Evolutionary conservation across 2,888 invertebrate species (phyloP).

Genomic region (Lasioglossum marginatum): DNA sequence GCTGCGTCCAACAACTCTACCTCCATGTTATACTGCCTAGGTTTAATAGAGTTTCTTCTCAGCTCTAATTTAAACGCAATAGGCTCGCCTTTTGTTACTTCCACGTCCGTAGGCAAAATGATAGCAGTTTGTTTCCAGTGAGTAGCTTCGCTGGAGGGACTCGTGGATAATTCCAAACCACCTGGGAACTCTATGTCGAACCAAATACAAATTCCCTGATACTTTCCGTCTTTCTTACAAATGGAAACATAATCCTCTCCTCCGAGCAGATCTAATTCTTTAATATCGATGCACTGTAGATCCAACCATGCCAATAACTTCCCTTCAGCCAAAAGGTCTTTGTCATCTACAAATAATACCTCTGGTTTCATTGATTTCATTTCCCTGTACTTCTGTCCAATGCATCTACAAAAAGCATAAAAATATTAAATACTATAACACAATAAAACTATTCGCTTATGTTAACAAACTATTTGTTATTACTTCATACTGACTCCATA

Average conservation of each 20-base stretch:
- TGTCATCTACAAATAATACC: slow-evolving; percentile 86
- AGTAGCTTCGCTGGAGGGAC: slow-evolving; percentile 86
- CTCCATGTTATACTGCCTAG: slow-evolving; percentile 89
- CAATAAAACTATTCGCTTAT: neutral
- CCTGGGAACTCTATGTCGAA: slow-evolving; percentile 91
- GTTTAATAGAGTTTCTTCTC: slow-evolving; percentile 85
- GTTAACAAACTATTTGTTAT: slow-evolving; percentile 32
- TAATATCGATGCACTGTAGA: slow-evolving; percentile 87
- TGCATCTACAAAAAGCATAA: slow-evolving; percentile 76
- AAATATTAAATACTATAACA: neutral
- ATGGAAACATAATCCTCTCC: slow-evolving; percentile 86
- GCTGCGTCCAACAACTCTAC: slow-evolving; percentile 90
- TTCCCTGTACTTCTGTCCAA: slow-evolving; percentile 88
- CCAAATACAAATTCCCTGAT: slow-evolving; percentile 93
- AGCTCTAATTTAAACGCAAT: slow-evolving; percentile 89
- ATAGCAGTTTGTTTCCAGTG: slow-evolving; percentile 92
- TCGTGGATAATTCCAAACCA: slow-evolving; percentile 86
- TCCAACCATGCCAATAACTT: slow-evolving; percentile 89
- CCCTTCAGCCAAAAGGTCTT: slow-evolving; percentile 88
- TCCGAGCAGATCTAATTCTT: slow-evolving; percentile 87
- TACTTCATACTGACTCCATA: slow-evolving; percentile 91
- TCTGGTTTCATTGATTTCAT: slow-evolving; percentile 89
- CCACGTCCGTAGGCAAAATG: slow-evolving; percentile 89
- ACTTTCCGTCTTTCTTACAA: slow-evolving; percentile 86
- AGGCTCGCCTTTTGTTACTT: slow-evolving; percentile 87